A percentile compares a stretch with the other conserved stretches of the same genome.
Evolutionary conservation across 1,140 invertebrate genomes (phyloP).

Genomic region (Drosophila mojavensis): DNA sequence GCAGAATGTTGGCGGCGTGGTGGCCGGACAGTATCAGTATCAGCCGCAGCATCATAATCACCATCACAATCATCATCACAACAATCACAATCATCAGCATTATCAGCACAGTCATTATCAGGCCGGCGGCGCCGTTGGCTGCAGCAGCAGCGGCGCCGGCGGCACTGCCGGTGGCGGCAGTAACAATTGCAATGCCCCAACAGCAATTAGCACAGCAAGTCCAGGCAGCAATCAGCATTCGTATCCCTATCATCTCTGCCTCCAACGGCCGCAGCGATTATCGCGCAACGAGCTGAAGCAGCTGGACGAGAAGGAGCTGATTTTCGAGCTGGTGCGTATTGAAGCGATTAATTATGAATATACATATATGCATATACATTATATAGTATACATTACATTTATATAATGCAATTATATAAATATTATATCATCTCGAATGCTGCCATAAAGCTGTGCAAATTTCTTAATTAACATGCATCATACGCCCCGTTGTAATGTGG

Average conservation of each 20-base stretch:
- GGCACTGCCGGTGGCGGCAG: constrained; percentile 20
- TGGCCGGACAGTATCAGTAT: constrained; percentile 65
- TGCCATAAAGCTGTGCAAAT: not conserved
- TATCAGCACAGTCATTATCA: constrained; percentile 68
- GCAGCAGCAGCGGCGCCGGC: constrained; percentile 1
- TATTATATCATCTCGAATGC: not conserved
- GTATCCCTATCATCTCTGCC: constrained; percentile 67
- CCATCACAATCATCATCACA: constrained; percentile 37
- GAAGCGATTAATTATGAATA: not conserved
- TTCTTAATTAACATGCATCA: constrained; percentile 35
- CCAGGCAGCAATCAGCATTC: constrained; percentile 39
- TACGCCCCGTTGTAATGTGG: constrained; percentile 31
- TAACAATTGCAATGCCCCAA: constrained; percentile 24
- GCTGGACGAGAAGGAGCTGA: constrained; percentile 96
- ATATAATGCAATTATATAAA: not conserved
- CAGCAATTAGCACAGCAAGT: constrained; percentile 1
- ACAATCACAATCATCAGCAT: constrained; percentile 52
- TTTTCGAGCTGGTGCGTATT: constrained; percentile 94
- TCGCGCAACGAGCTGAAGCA: constrained; percentile 93
- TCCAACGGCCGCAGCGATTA: constrained; percentile 87
- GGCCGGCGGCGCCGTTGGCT: constrained; percentile 63
- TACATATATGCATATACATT: not conserved
- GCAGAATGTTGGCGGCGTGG: constrained; percentile 60
- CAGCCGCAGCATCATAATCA: constrained; percentile 59
- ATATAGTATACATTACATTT: too few relatives aligned